A percentile compares a stretch with the other conserved stretches of the same genome.
Conservation (phyloP, 2,888 invertebrate species). For the Sesamia inferens region DNA sequence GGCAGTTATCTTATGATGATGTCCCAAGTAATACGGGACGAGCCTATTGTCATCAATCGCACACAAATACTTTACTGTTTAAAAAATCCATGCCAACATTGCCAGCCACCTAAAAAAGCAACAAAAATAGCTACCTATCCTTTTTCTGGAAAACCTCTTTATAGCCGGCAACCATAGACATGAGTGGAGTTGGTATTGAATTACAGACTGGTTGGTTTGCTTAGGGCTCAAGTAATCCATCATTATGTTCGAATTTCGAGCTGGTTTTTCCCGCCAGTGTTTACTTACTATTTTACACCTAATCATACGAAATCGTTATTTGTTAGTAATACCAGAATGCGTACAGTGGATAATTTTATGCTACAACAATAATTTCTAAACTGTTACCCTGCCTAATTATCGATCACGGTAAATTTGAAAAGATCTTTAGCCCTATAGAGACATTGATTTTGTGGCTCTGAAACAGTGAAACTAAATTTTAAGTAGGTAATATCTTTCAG, state of each 20-base stretch:
- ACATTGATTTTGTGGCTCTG: neutral
- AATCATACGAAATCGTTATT: conserved; percentile 35
- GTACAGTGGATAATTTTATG: conserved; percentile 41
- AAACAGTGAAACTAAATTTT: neutral
- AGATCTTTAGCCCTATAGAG: no score
- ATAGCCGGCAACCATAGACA: conserved; percentile 35
- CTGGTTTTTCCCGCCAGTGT: conserved; percentile 28
- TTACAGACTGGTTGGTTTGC: conserved; percentile 40
- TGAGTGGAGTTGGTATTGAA: conserved; percentile 24
- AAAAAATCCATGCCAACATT: neutral
- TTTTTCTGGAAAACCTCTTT: conserved; percentile 31
- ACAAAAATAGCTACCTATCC: conserved; percentile 23
- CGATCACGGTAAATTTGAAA: neutral
- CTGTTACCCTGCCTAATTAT: neutral
- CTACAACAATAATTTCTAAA: conserved; percentile 2
- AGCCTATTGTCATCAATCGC: neutral
- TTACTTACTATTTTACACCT: conserved; percentile 39
- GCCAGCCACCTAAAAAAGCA: neutral
- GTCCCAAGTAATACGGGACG: neutral
- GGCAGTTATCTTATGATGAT: neutral
- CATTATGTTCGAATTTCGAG: conserved; percentile 50
- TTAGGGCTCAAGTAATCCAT: conserved; percentile 45
- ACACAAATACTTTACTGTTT: neutral
- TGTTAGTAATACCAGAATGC: conserved; percentile 32
- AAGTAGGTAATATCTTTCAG: neutral